Evolutionary conservation across 1,140 invertebrate genomes (phyloP), one percentile per base, ranked within the genome.

Genomic region (Drosophila tristis): DNA sequence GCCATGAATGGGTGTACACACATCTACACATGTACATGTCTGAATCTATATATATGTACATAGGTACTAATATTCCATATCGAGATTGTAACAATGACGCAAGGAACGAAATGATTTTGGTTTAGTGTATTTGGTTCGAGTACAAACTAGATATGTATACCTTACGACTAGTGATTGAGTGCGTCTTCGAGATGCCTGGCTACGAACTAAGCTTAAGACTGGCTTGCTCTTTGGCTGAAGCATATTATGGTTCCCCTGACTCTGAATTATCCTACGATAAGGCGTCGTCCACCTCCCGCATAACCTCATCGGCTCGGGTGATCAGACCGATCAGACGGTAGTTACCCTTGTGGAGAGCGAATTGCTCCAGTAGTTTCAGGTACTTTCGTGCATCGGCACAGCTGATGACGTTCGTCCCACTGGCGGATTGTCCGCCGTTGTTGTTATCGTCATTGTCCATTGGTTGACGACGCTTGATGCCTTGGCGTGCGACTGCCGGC

Each of bases 311-410:
- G 55, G 90, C 90, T 6, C 90, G 54, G 6, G 90, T 91, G 39
- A 91, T 90, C 7, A 91, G 29, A 4, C 74, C 90, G 64, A 91
- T 91, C 4, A 91, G 70, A 13, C 90, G 74, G 60, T 86, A 90
- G 61, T 91, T 91, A 42, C 90, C 84, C 59, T 80, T 80, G 53
- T 70, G 67, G 29, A 91, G 53, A 5, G 90, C 90, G 53, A 91
- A 91, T 64, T 91, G 90, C 65, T 91, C 84, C 13, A 91, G 25
- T 13, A 80, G 62, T 49, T 91, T 91, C 50, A 91, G 76, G 73
- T 91, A 91, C 76, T 87, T 82, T 51, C 90, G 84, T 9, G 90
- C 90, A 59, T 91, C 84, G 11, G 61, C 58, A 53, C 81, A 90
- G 53, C 70, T 80, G 15, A 86, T 82, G 31, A 90, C 79, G 15